Evolutionary conservation across 2,113 vertebrate species (phyloP).

Genomic region (Psophia crepitans): DNA sequence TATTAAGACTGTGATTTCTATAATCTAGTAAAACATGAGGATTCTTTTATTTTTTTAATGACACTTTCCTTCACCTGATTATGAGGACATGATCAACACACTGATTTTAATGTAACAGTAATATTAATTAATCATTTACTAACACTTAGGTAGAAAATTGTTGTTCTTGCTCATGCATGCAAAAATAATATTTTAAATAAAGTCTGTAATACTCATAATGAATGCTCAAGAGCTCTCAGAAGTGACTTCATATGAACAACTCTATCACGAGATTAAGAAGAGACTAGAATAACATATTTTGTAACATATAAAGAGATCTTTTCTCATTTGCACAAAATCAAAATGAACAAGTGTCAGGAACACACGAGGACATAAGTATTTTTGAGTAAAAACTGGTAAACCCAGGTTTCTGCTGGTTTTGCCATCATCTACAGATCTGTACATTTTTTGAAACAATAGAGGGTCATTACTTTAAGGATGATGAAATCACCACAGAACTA

Average conservation of each 20-base stretch:
- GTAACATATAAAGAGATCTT: neutral
- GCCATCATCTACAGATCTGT: neutral
- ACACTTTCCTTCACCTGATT: neutral
- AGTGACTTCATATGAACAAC: neutral
- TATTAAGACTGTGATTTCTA: neutral
- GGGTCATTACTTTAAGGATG: neutral
- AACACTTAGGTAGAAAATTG: neutral
- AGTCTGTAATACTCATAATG: neutral
- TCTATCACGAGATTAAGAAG: neutral
- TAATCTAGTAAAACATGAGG: neutral
- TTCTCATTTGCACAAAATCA: neutral
- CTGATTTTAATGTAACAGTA: neutral
- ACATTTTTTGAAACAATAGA: neutral
- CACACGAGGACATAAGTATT: neutral
- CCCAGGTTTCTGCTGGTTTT: neutral
- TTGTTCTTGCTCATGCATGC: neutral
- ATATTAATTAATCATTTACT: neutral
- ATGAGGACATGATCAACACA: neutral
- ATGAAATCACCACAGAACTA: neutral
- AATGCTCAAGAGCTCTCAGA: neutral
- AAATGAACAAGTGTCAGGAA: neutral
- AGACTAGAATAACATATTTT: neutral
- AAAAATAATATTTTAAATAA: slow-evolving; percentile 3
- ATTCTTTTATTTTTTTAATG: neutral
- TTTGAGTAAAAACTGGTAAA: neutral